Base-by-base conservation (phyloP, 1,140 invertebrate genomes). In the Nebria ingens region DNA sequence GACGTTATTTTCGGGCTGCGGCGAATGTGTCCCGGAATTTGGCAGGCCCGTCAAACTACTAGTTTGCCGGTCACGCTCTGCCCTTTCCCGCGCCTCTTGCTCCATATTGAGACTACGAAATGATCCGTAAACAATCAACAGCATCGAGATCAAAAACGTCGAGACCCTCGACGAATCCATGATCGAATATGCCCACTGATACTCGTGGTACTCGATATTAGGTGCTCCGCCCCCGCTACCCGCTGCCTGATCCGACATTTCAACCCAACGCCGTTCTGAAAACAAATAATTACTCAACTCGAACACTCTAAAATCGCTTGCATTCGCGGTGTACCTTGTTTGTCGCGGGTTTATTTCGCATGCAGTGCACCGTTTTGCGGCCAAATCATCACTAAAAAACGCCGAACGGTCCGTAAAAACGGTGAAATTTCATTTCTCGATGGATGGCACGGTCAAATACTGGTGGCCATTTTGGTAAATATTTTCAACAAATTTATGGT, bases 91-190 rank as follows among this genome's bases (percentile, higher is more conserved):
- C 15, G 91, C 91, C 72, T 95, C 91, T 62, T 93, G 87, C 72
- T 94, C 91, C 85, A 95, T 91, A 71, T 95, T 95, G 55, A 95
- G 72, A 53, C 90, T 93, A 65, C 91, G 87, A 73, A 83, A 88
- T 72, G 93, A 96, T 64, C 94, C 94, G 73, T 98, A 98, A 9
- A 98, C 93, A 64, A 98, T 98, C 42, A 98, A 81, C 62, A 97
- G 80, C 77, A 98, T 97, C 55, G 93, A 96, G 72, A 98, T 97
- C 60, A 97, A 79, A 76, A 96, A 97, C 60, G 94, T 97, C 49
- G 93, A 97, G 49, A 98, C 89, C 64, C 93, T 79, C 56, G 91
- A 94, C 40, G 93, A 96, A 78, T 97, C 94, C 85, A 97, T 92
- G 67, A 97, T 90, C 65, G 91, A 90, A 71, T 94, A 93, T 51